phyloP scores from a whole-genome alignment of 1,140 invertebrate species.

The Drosophila neocordata region DNA sequence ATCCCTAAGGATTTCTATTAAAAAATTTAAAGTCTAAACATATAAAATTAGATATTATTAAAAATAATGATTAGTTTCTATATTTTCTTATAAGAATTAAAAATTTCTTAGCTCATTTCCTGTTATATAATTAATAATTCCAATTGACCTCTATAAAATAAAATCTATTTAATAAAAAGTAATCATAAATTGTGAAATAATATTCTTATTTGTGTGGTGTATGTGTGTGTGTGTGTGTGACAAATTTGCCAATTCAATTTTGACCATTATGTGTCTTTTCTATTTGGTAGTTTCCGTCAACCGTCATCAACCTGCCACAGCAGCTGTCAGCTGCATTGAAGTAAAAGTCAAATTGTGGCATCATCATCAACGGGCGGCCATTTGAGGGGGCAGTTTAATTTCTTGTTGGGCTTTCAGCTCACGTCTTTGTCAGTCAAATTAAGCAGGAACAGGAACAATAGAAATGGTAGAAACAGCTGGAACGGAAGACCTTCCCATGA shows the following conservation, averaged over 20 bases:
- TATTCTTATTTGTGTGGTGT: conserved; percentile 9
- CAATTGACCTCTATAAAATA: no score
- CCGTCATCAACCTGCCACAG: conserved; percentile 7
- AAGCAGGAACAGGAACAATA: conserved; percentile 3
- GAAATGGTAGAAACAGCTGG: background rate
- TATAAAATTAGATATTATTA: no score
- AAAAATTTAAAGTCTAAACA: no score
- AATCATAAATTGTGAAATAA: conserved; percentile 5
- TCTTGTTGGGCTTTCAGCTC: conserved; percentile 56
- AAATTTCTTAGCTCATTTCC: no score
- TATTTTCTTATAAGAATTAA: no score
- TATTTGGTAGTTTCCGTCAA: background rate
- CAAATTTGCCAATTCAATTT: conserved; percentile 56
- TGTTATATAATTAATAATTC: no score
- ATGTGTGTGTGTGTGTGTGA: conserved; percentile 44
- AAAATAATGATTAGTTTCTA: no score
- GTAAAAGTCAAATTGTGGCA: conserved; percentile 21
- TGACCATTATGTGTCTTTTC: conserved; percentile 15
- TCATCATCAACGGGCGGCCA: conserved; percentile 19
- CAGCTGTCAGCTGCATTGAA: conserved; percentile 33
- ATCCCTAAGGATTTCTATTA: no score
- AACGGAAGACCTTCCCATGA: no score
- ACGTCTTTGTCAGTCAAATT: conserved; percentile 44
- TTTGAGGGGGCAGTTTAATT: conserved; percentile 45
- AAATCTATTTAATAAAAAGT: background rate